Evolutionary conservation across 1,140 invertebrate genomes (phyloP).

Genomic region (Copidosoma floridanum): DNA sequence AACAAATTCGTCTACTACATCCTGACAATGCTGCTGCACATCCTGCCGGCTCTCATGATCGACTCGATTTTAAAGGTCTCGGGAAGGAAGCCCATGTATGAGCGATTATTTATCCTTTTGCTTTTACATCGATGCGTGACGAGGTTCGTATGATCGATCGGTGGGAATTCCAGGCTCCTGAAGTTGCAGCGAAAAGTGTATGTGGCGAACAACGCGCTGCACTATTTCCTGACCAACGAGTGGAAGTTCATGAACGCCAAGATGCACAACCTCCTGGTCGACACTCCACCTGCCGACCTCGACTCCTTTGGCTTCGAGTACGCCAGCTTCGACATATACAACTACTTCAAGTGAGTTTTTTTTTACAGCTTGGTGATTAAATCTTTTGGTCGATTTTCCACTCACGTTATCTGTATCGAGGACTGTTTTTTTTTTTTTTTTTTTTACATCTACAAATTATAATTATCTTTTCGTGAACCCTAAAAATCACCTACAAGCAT

Average conservation of each 20-base stretch:
- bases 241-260: constrained; percentile 82
- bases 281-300: constrained; percentile 64
- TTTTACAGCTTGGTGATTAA: no score
- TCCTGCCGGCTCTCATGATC: constrained; percentile 69
- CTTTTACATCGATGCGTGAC: no score
- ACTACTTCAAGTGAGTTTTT: constrained; percentile 44
- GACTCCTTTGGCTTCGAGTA: constrained; percentile 64
- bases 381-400: constrained; percentile 31
- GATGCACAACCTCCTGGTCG: constrained; percentile 61
- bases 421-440: constrained; percentile 13
- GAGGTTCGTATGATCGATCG: no score
- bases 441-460: no score
- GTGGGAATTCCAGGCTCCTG: constrained; percentile 63
- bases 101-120: constrained; percentile 6
- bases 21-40: constrained; percentile 63
- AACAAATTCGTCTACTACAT: constrained; percentile 58
- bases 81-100: constrained; percentile 74
- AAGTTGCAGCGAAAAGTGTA: constrained; percentile 78
- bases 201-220: constrained; percentile 70
- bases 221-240: constrained; percentile 76
- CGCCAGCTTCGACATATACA: constrained; percentile 30
- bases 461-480: no score
- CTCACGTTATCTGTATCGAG: constrained; percentile 46
- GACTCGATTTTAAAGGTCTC: constrained; percentile 62
- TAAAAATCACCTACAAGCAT: no score